Evolutionary conservation across 1,140 invertebrate genomes (phyloP), one percentile per base, ranked within the genome.

Genomic region (Zaprionus inermis): DNA sequence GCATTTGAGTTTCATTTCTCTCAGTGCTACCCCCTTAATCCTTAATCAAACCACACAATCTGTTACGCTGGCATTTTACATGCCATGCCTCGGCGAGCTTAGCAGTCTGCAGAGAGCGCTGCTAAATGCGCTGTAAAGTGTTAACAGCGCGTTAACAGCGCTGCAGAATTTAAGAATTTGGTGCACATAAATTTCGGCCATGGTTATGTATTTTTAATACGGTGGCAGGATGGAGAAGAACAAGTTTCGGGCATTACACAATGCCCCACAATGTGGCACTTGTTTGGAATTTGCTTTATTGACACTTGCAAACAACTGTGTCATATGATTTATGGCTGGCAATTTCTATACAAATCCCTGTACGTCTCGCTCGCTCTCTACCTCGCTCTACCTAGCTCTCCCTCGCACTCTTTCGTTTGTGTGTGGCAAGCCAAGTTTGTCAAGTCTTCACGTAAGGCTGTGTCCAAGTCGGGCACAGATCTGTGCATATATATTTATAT

Each of bases 161-260:
- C n/a, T 9, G 1, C 12, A 57, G 32, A 22, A 24, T 56, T 61
- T 59, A 51, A 74, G 24, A 51, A 41, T 18, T 66, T 66, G 24
- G 34, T 36, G 36, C 20, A 20, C 67, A 68, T 83, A 88, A 88
- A 88, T 83, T 80, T 72, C 41, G 36, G 16, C 28, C 30, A 66
- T 65, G 68, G 67, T 75, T 83, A 88, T 89, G 70, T 44, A 63
- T 80, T 78, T 88, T 83, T 82, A 88, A 86, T 77, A 60, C 38
- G 2, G 9, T 41, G 6, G 0, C 14, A 2, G 36, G 36, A 14
- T 6, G 38, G 14, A 0, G 6, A 9, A 16, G 28, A 41, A 6
- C 20, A 60, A 80, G 72, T 78, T 58, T 82, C 73, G 38, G 18
- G 54, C 59, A 66, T 44, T 44, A 71, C 68, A 77, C 76, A 79